phyloP scores from a whole-genome alignment of 1,140 invertebrate species.

The Sarcophaga peregrina region DNA sequence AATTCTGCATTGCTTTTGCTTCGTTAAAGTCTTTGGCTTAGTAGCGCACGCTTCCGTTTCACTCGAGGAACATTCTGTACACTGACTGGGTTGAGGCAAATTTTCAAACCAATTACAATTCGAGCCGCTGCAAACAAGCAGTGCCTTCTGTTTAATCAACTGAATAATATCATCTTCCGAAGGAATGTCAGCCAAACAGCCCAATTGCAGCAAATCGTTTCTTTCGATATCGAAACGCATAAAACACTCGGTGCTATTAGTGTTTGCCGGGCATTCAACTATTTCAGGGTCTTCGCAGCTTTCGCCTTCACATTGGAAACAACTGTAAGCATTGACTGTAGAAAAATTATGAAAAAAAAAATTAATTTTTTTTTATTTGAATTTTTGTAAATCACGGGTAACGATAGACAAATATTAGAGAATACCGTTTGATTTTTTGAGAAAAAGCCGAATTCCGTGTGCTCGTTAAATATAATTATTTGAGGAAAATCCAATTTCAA shows the following conservation, averaged over 20 bases:
- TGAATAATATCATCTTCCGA: slow-evolving; percentile 47
- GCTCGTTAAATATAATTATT: too few relatives aligned
- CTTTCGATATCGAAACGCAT: slow-evolving; percentile 49
- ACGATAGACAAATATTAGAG: too few relatives aligned
- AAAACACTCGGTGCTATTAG: slow-evolving; percentile 52
- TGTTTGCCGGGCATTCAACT: background rate
- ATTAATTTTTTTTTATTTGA: too few relatives aligned
- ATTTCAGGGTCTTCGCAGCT: slow-evolving; percentile 48
- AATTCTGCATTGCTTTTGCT: slow-evolving; percentile 44
- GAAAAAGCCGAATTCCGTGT: too few relatives aligned
- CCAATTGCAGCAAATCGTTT: slow-evolving; percentile 50
- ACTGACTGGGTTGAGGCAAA: slow-evolving; percentile 49
- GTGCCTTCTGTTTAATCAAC: slow-evolving; percentile 47
- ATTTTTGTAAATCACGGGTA: too few relatives aligned
- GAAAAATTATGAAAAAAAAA: slow-evolving; percentile 38
- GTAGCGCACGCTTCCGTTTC: slow-evolving; percentile 53
- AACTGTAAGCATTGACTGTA: slow-evolving; percentile 46
- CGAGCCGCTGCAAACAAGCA: slow-evolving; percentile 49
- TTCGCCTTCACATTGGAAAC: slow-evolving; percentile 41
- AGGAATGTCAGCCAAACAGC: slow-evolving; percentile 58
- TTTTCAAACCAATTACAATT: slow-evolving; percentile 54
- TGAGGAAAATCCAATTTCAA: too few relatives aligned
- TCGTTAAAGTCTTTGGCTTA: slow-evolving; percentile 51
- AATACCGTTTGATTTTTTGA: too few relatives aligned
- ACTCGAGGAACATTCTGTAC: slow-evolving; percentile 51